Percentiles rank a stretch among this genome's conserved stretches.
Conservation (phyloP, 2,888 invertebrate species). For the Drosophila monieri region DNA sequence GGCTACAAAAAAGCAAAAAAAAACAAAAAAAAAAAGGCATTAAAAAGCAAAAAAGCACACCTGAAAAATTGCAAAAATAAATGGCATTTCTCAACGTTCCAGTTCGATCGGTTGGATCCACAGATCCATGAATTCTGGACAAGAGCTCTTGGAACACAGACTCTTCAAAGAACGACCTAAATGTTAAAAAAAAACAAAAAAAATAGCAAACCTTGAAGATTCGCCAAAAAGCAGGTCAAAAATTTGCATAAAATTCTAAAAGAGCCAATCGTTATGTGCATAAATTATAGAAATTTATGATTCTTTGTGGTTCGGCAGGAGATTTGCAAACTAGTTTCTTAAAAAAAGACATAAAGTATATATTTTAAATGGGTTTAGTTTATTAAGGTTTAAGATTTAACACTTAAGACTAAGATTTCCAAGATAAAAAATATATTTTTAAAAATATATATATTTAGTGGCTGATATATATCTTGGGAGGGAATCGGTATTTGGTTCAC, state of each 20-base stretch:
- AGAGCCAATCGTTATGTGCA: not conserved
- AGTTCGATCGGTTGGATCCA: constrained; percentile 38
- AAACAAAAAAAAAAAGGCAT: not conserved
- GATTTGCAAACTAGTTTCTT: constrained; percentile 1
- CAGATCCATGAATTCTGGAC: constrained; percentile 26
- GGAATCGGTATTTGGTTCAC: constrained; percentile 68
- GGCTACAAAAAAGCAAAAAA: constrained; percentile 1
- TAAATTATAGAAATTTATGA: not conserved
- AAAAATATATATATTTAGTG: constrained; percentile 11
- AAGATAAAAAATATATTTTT: not conserved
- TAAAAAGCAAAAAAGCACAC: constrained; percentile 12
- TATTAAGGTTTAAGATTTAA: too few relatives aligned
- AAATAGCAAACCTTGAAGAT: not conserved
- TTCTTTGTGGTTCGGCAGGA: not conserved
- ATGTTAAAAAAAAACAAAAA: not conserved
- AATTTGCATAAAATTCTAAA: constrained; percentile 3
- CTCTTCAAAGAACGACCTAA: not conserved
- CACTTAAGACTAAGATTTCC: too few relatives aligned
- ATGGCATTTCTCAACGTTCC: constrained; percentile 33
- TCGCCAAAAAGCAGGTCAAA: not conserved
- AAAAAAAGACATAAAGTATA: not conserved
- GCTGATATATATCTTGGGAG: constrained; percentile 9
- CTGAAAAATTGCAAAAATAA: constrained; percentile 14
- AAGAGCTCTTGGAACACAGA: constrained; percentile 1
- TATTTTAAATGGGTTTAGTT: not conserved